Base-by-base conservation (phyloP, 2,888 invertebrate genomes). In the Tinea pellionella region DNA sequence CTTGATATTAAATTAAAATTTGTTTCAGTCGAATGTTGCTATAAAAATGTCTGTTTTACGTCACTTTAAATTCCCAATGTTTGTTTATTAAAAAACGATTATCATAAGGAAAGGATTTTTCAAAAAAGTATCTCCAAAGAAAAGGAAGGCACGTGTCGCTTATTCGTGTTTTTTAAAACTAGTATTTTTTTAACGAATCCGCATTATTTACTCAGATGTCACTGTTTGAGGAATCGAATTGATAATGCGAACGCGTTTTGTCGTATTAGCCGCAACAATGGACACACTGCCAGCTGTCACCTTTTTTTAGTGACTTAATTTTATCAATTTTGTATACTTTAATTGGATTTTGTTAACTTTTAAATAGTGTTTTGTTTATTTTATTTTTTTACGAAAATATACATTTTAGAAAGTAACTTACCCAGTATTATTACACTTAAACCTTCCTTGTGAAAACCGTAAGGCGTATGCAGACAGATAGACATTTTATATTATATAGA, bases 191-290 rank as follows among this genome's bases (percentile, higher is more conserved):
- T 66, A 66, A 32, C 37, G 41, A 64, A 65, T 61, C 63, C 62
- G 61, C 62, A 15, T 64, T 77, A 77, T 79, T 78, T 78, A 71
- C 72, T 74, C 78, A 77, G 75, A 71, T 77, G 77, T 74, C 74
- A 72, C 69, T 78, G 71, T 77, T 75, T 76, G 73, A 72, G 67
- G 71, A 72, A 74, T 72, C 71, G 69, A 42, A 61, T 61, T 63
- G 62, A 66, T 71, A 73, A 75, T 73, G 62, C 15, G 42, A 24
- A 56, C 37, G 62, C 63, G 67, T 69, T 69, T 67, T 67, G 69
- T 68, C 64, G 67, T 65, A 70, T 76, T 73, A 66, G 64, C 73
- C 75, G 78, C 69, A 64, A 68, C 68, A 66, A 61, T 69, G 73
- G 64, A 67, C 69, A 70, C 79, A 13, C 24, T 41, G 59, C 47